phyloP scores from a whole-genome alignment of 2,888 invertebrate species.

The Nomada flava region DNA sequence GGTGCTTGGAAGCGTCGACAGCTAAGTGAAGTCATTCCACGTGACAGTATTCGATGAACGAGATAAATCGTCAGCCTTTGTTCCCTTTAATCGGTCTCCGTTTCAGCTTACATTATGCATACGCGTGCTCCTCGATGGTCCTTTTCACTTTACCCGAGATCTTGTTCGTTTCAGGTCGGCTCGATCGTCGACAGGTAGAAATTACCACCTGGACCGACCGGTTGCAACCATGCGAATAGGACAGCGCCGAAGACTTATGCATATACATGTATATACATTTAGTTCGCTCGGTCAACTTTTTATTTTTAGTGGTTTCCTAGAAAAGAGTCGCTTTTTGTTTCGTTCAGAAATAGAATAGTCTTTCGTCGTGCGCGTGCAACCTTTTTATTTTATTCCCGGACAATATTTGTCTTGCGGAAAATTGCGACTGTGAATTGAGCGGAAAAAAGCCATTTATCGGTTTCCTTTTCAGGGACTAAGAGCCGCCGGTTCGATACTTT shows the following conservation, averaged over 20 bases:
- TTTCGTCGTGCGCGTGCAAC: conserved; percentile 9
- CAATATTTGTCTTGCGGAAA: neutral
- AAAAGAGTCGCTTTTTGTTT: conserved; percentile 13
- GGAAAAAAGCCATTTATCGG: neutral
- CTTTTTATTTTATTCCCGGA: neutral
- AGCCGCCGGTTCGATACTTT: conserved; percentile 20
- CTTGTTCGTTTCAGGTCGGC: conserved; percentile 20
- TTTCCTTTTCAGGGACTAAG: conserved; percentile 19
- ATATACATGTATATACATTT: conserved; percentile 3
- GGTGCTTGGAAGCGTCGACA: neutral
- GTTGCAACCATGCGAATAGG: conserved; percentile 37
- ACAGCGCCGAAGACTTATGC: conserved; percentile 1
- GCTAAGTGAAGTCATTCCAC: neutral
- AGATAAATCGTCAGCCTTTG: conserved; percentile 38
- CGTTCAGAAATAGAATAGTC: conserved; percentile 23
- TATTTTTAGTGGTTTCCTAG: conserved; percentile 49
- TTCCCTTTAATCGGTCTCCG: conserved; percentile 38
- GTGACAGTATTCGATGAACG: conserved; percentile 6
- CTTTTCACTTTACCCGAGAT: conserved; percentile 36
- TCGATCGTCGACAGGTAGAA: conserved; percentile 46
- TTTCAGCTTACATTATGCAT: conserved; percentile 47
- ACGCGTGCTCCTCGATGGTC: conserved; percentile 30
- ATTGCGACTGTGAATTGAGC: neutral
- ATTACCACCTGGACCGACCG: conserved; percentile 57
- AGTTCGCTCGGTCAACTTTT: conserved; percentile 41